These are phyloP conservation scores for Nephrotoma appendiculata DNA, from an alignment of 2,888 invertebrate genomes.

Conservation along the genomic window DNA sequence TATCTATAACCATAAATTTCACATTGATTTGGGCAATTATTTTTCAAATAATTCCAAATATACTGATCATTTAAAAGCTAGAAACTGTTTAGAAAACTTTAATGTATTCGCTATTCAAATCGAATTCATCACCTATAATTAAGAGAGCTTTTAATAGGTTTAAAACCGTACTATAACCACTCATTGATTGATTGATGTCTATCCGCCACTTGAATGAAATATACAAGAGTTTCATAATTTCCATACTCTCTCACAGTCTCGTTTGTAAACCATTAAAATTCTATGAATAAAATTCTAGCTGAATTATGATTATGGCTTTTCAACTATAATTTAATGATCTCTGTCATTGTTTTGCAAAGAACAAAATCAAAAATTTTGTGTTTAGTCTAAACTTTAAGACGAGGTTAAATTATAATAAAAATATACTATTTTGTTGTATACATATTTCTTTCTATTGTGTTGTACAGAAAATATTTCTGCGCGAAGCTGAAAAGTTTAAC, in stretches of 20 bases:
- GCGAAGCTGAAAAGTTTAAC: background rate
- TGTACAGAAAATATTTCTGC: background rate
- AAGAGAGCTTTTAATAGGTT: too few relatives aligned
- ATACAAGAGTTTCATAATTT: background rate
- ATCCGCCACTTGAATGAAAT: background rate
- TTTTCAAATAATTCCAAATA: too few relatives aligned
- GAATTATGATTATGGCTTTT: background rate
- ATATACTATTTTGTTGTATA: background rate
- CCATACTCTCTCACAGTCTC: background rate
- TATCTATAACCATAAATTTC: too few relatives aligned
- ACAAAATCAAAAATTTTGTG: background rate
- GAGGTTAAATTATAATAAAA: background rate
- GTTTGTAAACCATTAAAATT: background rate
- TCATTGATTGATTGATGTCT: background rate
- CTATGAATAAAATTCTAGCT: background rate
- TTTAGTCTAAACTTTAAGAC: background rate
- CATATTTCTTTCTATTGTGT: background rate
- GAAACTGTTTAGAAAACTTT: too few relatives aligned
- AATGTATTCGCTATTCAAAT: too few relatives aligned
- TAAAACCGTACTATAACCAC: background rate
- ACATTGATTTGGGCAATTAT: too few relatives aligned
- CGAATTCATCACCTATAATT: too few relatives aligned
- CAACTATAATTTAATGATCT: background rate
- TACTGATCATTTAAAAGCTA: too few relatives aligned
- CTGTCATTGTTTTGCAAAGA: background rate